Evolutionary conservation across 2,888 invertebrate species (phyloP).

Genomic region (Cyaniris semiargus): DNA sequence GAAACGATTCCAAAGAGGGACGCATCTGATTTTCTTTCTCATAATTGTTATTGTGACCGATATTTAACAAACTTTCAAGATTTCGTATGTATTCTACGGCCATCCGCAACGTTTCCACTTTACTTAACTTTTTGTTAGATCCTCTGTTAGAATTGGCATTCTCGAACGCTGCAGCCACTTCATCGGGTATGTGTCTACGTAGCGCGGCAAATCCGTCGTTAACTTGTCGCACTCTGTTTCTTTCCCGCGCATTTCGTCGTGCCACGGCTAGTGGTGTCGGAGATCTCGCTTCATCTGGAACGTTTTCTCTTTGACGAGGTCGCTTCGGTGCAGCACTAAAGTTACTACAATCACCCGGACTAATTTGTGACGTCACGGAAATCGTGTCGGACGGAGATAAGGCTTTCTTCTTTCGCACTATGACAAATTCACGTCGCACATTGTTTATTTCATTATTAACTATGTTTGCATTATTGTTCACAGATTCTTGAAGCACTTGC

Average conservation of each 20-base stretch:
- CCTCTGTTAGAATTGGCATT: constrained; percentile 84
- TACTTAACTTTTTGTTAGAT: constrained; percentile 88
- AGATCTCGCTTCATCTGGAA: constrained; percentile 72
- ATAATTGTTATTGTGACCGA: constrained; percentile 71
- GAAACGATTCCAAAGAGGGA: constrained; percentile 72
- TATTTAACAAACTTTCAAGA: constrained; percentile 86
- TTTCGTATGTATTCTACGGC: constrained; percentile 94
- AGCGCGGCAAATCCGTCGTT: constrained; percentile 95
- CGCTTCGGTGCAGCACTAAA: constrained; percentile 60
- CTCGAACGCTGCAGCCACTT: constrained; percentile 86
- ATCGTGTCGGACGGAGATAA: constrained; percentile 63
- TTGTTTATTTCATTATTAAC: constrained; percentile 66
- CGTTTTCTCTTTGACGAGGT: constrained; percentile 66
- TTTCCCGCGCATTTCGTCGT: constrained; percentile 93
- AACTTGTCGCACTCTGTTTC: constrained; percentile 95
- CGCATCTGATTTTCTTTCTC: constrained; percentile 73
- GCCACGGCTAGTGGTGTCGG: constrained; percentile 91
- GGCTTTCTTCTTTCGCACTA: constrained; percentile 76
- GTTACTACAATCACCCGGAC: constrained; percentile 58
- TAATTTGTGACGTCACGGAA: constrained; percentile 72
- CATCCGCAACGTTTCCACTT: constrained; percentile 93
- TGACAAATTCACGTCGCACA: constrained; percentile 75
- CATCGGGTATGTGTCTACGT: constrained; percentile 91
- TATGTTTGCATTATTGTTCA: constrained; percentile 81
- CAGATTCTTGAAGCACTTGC: constrained; percentile 84